Base-by-base conservation (phyloP, 2,113 vertebrate genomes). In the Lanius ludovicianus region DNA sequence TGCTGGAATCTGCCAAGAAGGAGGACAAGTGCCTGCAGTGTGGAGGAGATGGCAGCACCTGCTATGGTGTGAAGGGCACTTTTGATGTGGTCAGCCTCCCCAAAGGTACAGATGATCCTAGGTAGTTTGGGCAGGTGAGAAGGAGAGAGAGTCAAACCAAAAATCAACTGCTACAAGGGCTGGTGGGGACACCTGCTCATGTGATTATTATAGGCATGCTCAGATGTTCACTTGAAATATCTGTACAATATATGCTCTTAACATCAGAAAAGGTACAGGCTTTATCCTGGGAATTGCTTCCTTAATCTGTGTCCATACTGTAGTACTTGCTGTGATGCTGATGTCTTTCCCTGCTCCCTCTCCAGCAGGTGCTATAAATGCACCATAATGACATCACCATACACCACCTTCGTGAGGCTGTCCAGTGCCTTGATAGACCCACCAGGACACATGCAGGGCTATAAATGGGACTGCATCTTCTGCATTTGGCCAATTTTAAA, bases 21-120 rank as follows among this genome's bases (percentile, higher is more conserved):
- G 99, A 99, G 83, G 99, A 99, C 97, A 98, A 98, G 65, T 99
- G 99, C 88, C 98, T 99, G 92, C 98, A 98, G 95, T 99, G 99
- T 70, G 99, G 99, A 93, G 99, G 99, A 22, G 98, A 98, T 2
- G 98, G 99, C 33, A 98, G 97, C 18, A 97, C 98, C 94, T 99
- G 99, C 97, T 97, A 98, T 44, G 96, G 85, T 0, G 96, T 99
- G 95, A 98, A 98, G 69, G 99, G 98, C 92, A 97, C 95, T 94
- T 99, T 99, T 96, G 89, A 98, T 24, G 95, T 97, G 27, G 95
- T 81, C 14, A 69, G 91, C 92, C 98, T 99, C 91, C 98, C 98
- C 21, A 99, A 98, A 93, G 99, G 99, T 99, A 98, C 37, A 44
- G 46, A 33, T 73, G 42, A 64, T 73, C 25, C 19, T 88, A 20